phyloP scores from a whole-genome alignment of 1,140 invertebrate genomes.

The Calephelis nemesis region DNA sequence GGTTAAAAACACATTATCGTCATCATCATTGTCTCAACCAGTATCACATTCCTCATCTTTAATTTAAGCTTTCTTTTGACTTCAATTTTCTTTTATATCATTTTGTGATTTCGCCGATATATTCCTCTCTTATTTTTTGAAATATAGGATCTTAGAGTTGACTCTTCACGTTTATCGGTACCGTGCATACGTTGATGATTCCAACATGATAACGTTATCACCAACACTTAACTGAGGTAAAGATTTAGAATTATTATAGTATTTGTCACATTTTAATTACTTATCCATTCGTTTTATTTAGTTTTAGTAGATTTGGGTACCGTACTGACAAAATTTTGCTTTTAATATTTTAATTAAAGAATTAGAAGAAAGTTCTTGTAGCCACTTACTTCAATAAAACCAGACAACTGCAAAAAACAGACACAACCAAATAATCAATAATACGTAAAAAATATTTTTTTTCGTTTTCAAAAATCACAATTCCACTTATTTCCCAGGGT shows the following conservation, averaged over 20 bases:
- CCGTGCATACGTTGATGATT: not conserved
- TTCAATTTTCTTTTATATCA: no score
- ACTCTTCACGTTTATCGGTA: not conserved
- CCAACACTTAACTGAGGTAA: not conserved
- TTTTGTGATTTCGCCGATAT: not conserved
- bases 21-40: no score
- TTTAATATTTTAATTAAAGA: slow-evolving; percentile 20
- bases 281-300: slow-evolving; percentile 18
- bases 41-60: no score
- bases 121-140: not conserved
- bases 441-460: slow-evolving; percentile 22
- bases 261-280: slow-evolving; percentile 25
- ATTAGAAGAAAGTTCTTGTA: not conserved
- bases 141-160: not conserved
- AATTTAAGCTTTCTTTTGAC: no score
- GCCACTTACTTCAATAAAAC: slow-evolving; percentile 16
- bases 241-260: not conserved
- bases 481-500: slow-evolving; percentile 22
- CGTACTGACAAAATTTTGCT: slow-evolving; percentile 19
- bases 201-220: not conserved
- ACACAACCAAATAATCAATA: slow-evolving; percentile 24
- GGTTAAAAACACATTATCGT: no score
- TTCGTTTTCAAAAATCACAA: slow-evolving; percentile 31
- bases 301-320: slow-evolving; percentile 21
- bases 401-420: no score